Percentiles rank a stretch among this genome's conserved stretches.
Conservation (phyloP, 2,888 invertebrate species). For the Tachina fera region DNA sequence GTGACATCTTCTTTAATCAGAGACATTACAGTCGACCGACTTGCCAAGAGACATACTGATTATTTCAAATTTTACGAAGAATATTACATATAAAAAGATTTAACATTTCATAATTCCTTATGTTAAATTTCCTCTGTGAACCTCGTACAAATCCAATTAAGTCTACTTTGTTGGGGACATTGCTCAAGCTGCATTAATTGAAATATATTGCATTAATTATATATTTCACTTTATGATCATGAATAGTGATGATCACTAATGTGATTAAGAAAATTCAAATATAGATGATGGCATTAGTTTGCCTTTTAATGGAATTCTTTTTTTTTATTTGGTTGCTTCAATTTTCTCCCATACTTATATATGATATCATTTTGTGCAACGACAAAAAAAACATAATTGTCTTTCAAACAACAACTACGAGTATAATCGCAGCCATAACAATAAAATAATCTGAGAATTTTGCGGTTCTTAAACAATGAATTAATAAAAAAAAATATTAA, state of each 20-base stretch:
- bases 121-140: neutral
- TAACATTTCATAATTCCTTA: no score
- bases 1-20: no score
- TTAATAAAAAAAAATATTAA: slow-evolving; percentile 45
- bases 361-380: slow-evolving; percentile 34
- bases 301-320: slow-evolving; percentile 7
- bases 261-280: neutral
- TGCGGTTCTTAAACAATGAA: slow-evolving; percentile 56
- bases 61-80: no score
- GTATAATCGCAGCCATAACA: slow-evolving; percentile 14
- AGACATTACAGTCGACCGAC: no score
- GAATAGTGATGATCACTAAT: slow-evolving; percentile 12
- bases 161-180: slow-evolving; percentile 33
- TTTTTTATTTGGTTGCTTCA: slow-evolving; percentile 7
- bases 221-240: slow-evolving; percentile 29
- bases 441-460: slow-evolving; percentile 65
- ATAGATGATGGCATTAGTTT: neutral
- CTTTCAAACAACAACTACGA: slow-evolving; percentile 7
- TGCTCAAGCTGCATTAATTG: slow-evolving; percentile 59
- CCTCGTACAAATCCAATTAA: slow-evolving; percentile 28
- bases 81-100: no score
- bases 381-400: slow-evolving; percentile 14
- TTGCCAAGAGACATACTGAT: no score
- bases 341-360: slow-evolving; percentile 41
- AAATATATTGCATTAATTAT: slow-evolving; percentile 61